A percentile compares a stretch with the other conserved stretches of the same genome.
Evolutionary conservation across 2,113 vertebrate species (phyloP).

Genomic region (Aplodontia rufa): DNA sequence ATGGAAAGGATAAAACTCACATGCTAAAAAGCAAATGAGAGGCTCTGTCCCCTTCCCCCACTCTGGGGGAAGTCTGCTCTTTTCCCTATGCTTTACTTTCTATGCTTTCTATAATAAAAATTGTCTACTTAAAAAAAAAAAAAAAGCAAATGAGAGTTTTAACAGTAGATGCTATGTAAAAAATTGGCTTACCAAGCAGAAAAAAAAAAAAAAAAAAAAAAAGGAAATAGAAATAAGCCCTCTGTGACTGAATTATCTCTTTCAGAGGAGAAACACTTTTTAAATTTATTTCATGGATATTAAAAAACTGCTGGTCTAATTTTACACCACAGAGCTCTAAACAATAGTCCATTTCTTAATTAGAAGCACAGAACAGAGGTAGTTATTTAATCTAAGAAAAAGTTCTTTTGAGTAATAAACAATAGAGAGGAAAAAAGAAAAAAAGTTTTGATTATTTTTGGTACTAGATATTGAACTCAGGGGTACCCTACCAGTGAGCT

Average conservation of each 20-base stretch:
- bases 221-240: constrained; percentile 93
- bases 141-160: constrained; percentile 82
- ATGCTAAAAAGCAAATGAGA: constrained; percentile 90
- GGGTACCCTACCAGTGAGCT: too few relatives aligned
- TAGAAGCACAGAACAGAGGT: constrained; percentile 86
- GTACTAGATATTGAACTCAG: too few relatives aligned
- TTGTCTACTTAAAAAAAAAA: too few relatives aligned
- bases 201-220: constrained; percentile 84
- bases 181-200: constrained; percentile 96
- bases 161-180: constrained; percentile 93
- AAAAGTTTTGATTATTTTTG: not conserved
- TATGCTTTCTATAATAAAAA: too few relatives aligned
- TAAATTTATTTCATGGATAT: constrained; percentile 90
- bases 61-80: too few relatives aligned
- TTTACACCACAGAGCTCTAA: constrained; percentile 91
- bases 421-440: not conserved
- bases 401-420: constrained; percentile 54
- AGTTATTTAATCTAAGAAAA: constrained; percentile 82
- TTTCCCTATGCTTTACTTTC: too few relatives aligned
- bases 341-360: constrained; percentile 92
- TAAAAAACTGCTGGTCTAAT: constrained; percentile 92
- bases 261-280: constrained; percentile 87
- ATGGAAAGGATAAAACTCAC: constrained; percentile 91
- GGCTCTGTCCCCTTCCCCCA: too few relatives aligned
- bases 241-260: constrained; percentile 93